Percentiles rank a stretch among this genome's conserved stretches.
phyloP scores from a whole-genome alignment of 2,888 invertebrate genomes.

The Subacronicta megacephala region DNA sequence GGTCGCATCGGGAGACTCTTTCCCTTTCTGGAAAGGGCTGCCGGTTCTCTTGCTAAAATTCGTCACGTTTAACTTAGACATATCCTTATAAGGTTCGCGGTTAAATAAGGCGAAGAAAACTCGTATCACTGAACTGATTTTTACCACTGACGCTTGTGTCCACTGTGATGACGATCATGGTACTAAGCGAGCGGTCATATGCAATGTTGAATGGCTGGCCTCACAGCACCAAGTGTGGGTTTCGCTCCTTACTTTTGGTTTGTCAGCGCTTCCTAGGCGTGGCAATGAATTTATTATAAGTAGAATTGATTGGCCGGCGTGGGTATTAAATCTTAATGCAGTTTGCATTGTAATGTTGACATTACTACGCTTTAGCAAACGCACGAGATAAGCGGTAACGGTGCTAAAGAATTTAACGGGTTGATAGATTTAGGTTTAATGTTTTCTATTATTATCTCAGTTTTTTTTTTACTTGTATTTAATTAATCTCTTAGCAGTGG shows the following conservation, averaged over 20 bases:
- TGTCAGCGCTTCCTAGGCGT: constrained; percentile 84
- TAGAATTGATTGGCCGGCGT: constrained; percentile 64
- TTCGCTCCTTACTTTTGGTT: constrained; percentile 87
- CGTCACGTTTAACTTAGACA: constrained; percentile 82
- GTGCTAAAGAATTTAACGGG: constrained; percentile 9
- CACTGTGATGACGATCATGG: constrained; percentile 73
- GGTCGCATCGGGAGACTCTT: constrained; percentile 36
- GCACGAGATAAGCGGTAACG: constrained; percentile 41
- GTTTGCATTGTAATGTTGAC: constrained; percentile 79
- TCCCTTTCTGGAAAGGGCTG: constrained; percentile 66
- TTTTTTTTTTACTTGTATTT: no score
- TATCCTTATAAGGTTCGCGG: constrained; percentile 58
- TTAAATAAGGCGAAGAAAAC: constrained; percentile 68
- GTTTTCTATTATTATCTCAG: not conserved
- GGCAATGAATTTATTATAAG: constrained; percentile 82
- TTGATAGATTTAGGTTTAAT: not conserved
- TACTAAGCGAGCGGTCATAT: constrained; percentile 77
- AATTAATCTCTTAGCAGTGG: no score
- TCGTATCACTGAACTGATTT: constrained; percentile 70
- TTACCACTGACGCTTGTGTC: constrained; percentile 70
- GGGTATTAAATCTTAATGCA: constrained; percentile 77
- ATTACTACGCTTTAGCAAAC: constrained; percentile 49
- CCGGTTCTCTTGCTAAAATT: constrained; percentile 75
- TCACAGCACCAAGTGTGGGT: constrained; percentile 82
- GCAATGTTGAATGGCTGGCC: constrained; percentile 74